Evolutionary conservation across 92 coral and sea anemone genomes (phyloP).

Genomic region (Paramuricea clavata): DNA sequence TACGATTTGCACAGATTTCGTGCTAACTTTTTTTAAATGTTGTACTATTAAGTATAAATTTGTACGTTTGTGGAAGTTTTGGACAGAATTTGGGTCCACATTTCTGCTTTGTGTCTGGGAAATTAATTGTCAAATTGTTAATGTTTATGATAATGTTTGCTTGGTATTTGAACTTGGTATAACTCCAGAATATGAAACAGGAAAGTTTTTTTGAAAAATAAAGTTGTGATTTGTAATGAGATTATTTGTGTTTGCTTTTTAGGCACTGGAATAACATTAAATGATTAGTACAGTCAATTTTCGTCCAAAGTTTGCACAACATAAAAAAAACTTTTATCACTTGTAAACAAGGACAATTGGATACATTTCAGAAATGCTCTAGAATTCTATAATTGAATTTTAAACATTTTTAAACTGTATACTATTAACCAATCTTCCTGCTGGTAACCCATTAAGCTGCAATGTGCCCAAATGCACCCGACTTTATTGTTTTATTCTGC

Average conservation of each 20-base stretch:
- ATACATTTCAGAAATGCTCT: background rate
- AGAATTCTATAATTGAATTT: background rate
- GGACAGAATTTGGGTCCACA: background rate
- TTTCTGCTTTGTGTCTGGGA: background rate
- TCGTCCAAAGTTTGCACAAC: background rate
- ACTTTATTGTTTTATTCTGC: too few relatives aligned
- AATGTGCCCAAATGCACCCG: too few relatives aligned
- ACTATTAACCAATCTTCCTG: too few relatives aligned
- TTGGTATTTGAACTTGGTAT: background rate
- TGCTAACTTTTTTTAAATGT: background rate
- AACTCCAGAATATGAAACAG: background rate
- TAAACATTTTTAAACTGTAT: slow-evolving; percentile 11
- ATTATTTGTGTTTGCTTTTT: background rate
- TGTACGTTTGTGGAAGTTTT: background rate
- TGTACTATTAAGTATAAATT: background rate
- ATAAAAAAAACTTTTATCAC: background rate
- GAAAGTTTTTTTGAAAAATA: background rate
- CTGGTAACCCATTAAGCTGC: too few relatives aligned
- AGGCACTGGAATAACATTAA: background rate
- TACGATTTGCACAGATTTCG: background rate
- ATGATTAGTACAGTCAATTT: background rate
- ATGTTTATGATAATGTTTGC: background rate
- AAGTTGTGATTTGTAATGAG: background rate
- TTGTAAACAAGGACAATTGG: background rate
- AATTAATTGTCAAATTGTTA: background rate